Base-by-base conservation (phyloP, 2,113 vertebrate genomes). In the Clarias batrachus region DNA sequence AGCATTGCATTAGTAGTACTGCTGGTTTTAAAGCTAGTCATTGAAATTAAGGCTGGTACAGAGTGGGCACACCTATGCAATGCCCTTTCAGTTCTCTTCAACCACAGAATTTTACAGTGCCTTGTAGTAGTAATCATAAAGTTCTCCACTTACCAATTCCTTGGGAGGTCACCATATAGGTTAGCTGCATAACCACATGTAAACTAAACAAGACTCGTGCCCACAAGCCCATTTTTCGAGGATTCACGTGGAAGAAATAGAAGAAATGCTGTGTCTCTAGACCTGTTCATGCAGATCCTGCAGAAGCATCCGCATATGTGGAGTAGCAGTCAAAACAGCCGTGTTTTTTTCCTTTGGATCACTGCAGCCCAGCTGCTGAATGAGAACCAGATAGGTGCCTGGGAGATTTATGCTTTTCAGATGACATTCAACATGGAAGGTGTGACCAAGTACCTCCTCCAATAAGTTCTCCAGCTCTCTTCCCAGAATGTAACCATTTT, bases 71-170 rank as follows among this genome's bases (percentile, higher is more conserved):
- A 60, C 37, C 30, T 62, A 27, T 17, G 16, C n/a, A 57, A 8
- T 59, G 2, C 48, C 17, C 37, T 66, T 68, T 56, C 14, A 74
- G 23, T n/a, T 23, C 30, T 62, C 23, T 76, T 48, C 11, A 12
- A 23, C 37, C 33, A 76, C 4, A 85, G 54, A 73, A 60, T 30
- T 19, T 48, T 62, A 12, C 48, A 57, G 59, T 81, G 16, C 54
- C 56, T 65, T 71, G 33, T 37, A 52, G 8, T 30, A 13, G 33
- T 9, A 48, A 54, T 68, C 54, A 33, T 62, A 73, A 19, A 62
- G 13, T 88, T 78, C 65, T 81, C 52, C 54, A 93, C 97, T 97
- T 95, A 98, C 97, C 96, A 89, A 95, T 95, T 11, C 96, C 96
- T 84, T 94, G 91, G 65, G 95, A 91, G 87, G 92, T 94, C 60